These are phyloP conservation scores for Heliconius ethilla DNA, from an alignment of 2,888 invertebrate genomes.

Conservation along the genomic window DNA sequence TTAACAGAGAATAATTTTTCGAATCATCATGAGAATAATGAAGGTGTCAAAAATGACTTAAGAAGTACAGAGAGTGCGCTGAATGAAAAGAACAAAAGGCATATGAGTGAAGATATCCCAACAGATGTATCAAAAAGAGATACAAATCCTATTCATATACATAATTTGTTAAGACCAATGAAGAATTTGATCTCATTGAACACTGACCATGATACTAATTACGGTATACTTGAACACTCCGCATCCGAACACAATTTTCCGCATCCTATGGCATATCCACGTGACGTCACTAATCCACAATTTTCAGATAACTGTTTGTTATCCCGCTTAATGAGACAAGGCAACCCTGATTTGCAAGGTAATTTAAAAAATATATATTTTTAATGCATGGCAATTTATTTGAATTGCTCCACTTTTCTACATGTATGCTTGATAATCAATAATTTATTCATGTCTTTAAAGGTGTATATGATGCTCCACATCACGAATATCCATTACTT, in stretches of 20 bases:
- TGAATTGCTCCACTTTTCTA: not conserved
- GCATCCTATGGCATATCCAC: slow-evolving; percentile 41
- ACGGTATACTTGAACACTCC: slow-evolving; percentile 41
- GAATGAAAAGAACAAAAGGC: slow-evolving; percentile 18
- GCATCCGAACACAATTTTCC: too few relatives aligned
- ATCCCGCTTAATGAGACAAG: slow-evolving; percentile 62
- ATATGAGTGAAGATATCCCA: slow-evolving; percentile 27
- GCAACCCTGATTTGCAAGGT: slow-evolving; percentile 59
- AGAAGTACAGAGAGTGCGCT: not conserved
- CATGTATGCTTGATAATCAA: not conserved
- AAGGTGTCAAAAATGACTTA: slow-evolving; percentile 30
- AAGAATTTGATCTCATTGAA: slow-evolving; percentile 35
- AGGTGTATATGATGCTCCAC: slow-evolving; percentile 55
- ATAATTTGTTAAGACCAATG: slow-evolving; percentile 45
- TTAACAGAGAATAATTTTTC: slow-evolving; percentile 39
- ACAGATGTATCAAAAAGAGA: slow-evolving; percentile 58
- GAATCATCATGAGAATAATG: slow-evolving; percentile 37
- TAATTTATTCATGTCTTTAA: slow-evolving; percentile 18
- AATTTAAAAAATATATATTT: slow-evolving; percentile 21
- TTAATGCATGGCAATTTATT: too few relatives aligned
- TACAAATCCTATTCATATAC: slow-evolving; percentile 43
- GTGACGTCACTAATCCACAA: slow-evolving; percentile 45
- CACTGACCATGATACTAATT: slow-evolving; percentile 43
- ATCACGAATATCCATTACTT: slow-evolving; percentile 46
- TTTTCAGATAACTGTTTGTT: slow-evolving; percentile 62